Conservation (phyloP, 2,888 invertebrate genomes). For the Dysmachus trigonus region DNA sequence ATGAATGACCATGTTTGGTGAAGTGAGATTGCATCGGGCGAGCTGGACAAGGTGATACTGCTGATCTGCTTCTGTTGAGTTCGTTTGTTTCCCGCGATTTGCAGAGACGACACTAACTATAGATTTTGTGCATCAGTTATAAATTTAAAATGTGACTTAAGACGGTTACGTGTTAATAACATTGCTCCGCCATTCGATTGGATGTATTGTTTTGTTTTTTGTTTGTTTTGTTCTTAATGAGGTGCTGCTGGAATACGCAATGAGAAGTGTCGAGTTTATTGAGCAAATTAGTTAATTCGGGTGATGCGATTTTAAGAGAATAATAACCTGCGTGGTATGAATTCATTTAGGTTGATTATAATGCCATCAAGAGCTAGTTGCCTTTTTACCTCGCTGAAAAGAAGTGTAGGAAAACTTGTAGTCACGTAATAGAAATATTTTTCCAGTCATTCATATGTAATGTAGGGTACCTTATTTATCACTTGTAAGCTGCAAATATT, state of each 20-base stretch:
- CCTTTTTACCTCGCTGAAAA: background rate
- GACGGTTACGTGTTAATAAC: conserved; percentile 16
- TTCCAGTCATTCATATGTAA: background rate
- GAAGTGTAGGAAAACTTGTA: background rate
- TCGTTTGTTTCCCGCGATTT: background rate
- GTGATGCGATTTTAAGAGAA: background rate
- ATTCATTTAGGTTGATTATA: background rate
- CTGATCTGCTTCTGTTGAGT: background rate
- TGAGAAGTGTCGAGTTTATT: background rate
- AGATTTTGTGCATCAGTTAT: background rate
- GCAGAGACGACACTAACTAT: background rate
- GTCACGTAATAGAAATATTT: background rate
- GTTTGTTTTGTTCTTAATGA: background rate
- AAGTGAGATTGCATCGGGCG: background rate
- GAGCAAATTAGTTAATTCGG: background rate
- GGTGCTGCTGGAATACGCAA: background rate
- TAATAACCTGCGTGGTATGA: background rate
- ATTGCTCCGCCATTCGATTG: background rate
- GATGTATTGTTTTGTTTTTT: background rate
- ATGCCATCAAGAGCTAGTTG: background rate
- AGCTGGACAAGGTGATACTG: background rate
- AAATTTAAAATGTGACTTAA: conserved; percentile 18
- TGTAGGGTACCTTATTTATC: background rate
- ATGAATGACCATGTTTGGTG: background rate
- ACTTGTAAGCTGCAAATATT: background rate